Evolutionary conservation across 2,888 invertebrate species (phyloP), one percentile per base, ranked within the genome.

Genomic region (Rotaria socialis): DNA sequence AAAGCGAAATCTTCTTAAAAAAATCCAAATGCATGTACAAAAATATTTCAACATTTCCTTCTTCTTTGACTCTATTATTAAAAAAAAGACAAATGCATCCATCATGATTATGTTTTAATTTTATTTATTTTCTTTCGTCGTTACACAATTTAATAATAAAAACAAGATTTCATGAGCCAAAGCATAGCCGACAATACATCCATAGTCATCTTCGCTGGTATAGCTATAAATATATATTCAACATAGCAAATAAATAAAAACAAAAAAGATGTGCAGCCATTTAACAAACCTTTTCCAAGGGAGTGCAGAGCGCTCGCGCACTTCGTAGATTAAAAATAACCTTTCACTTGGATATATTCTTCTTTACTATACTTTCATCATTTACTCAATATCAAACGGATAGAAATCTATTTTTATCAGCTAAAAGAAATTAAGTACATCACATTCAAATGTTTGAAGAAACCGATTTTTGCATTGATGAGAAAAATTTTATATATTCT

Each of bases 251-350:
- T 41, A 60, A 86, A 50, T 52, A 2, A 24, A 27, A 41, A 41
- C 41, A 11, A 41, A 3, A 0, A 24, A 35, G 1, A 35, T 35
- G 35, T 24, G 7, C 14, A 0, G 4, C 0, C 11, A 3, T 35
- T 35, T 11, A 41, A 87, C 87, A 86, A 88, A 92, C 91, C 91
- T 96, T 90, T 94, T 95, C 85, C 99, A 99, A 92, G 96, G 2
- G 99, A 99, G 92, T 97, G 97, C 93, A 98, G 99, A 85, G 96
- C 35, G 35, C 35, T 35, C 35, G 1, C 35, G 35, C 35, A 35
- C 35, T 99, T 99, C 90, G 99, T 99, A 2, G 99, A 99, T 89
- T 99, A 99, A 90, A 99, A 99, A 92, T 99, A 99, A 87, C 98
- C 91, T 98, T 85, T 99, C n/a, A 99, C 94, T 87, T 96, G 93